Percentiles rank a stretch among this genome's conserved stretches.
These are phyloP conservation scores for Chymomyza fuscimana DNA, from an alignment of 2,888 invertebrate genomes.

Conservation along the genomic window DNA sequence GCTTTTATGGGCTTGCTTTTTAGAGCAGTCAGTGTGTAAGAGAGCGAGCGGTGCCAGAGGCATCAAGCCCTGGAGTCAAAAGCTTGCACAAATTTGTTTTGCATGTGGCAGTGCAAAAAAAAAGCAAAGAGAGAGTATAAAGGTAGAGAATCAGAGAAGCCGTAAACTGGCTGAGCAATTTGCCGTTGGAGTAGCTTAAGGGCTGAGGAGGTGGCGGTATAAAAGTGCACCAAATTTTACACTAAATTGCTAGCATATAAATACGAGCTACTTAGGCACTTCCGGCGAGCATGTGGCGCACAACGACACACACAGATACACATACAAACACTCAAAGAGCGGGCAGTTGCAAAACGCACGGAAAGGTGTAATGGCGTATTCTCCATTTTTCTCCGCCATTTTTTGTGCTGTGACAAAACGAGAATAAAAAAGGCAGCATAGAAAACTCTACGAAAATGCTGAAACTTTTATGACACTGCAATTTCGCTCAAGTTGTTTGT, in stretches of 20 bases:
- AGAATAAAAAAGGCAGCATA: background rate
- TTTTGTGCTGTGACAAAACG: conserved; percentile 29
- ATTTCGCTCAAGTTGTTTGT: conserved; percentile 37
- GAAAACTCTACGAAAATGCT: conserved; percentile 18
- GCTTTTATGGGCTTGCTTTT: conserved; percentile 56
- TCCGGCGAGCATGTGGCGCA: conserved; percentile 36
- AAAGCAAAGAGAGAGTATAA: background rate
- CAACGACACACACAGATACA: conserved; percentile 25
- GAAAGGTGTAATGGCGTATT: conserved; percentile 33
- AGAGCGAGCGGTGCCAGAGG: background rate
- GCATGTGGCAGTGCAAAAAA: conserved; percentile 60
- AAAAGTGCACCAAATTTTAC: conserved; percentile 37
- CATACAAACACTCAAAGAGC: no score
- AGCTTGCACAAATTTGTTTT: conserved; percentile 53
- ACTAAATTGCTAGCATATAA: conserved; percentile 43
- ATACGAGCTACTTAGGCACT: conserved; percentile 52
- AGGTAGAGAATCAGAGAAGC: background rate
- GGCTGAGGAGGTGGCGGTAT: background rate
- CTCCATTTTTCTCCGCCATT: background rate
- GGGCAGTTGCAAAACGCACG: conserved; percentile 15
- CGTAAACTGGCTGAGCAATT: background rate
- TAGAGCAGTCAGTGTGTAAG: background rate
- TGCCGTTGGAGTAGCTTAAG: background rate
- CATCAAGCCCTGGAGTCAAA: background rate
- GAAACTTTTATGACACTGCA: conserved; percentile 56